These are phyloP conservation scores for Theonella swinhoei DNA, from an alignment of 37 sponge, comb jelly and placozoan species.

Conservation along the genomic window DNA sequence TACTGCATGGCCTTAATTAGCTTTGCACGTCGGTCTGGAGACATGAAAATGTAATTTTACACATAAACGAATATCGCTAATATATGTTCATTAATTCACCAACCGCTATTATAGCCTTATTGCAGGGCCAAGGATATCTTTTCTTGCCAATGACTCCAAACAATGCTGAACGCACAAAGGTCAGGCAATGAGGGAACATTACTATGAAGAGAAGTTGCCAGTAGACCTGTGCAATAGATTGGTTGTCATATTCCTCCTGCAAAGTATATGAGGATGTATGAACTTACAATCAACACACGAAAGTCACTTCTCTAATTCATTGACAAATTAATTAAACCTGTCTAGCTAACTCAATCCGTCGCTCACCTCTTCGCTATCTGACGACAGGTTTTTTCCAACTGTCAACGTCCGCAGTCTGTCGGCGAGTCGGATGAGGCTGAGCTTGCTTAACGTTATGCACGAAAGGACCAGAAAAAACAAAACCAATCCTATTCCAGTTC, in stretches of 20 bases:
- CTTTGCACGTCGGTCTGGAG: too few species aligned
- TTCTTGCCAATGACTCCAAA: conserved; percentile 60
- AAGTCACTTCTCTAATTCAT: too few species aligned
- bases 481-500: conserved; percentile 2
- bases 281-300: too few species aligned
- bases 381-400: background rate
- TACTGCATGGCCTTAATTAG: too few species aligned
- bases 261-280: too few species aligned
- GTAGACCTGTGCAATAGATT: conserved; percentile 17
- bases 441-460: conserved; percentile 57
- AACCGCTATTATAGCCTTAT: conserved; percentile 45
- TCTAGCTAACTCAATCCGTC: too few species aligned
- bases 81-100: too few species aligned
- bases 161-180: conserved; percentile 54
- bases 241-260: too few species aligned
- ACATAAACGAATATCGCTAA: too few species aligned
- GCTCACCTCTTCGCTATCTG: background rate
- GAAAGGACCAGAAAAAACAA: conserved; percentile 41
- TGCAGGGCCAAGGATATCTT: conserved; percentile 88
- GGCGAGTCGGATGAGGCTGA: conserved; percentile 61
- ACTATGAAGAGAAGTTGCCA: conserved; percentile 74
- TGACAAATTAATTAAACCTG: too few species aligned
- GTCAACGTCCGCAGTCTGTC: conserved; percentile 13
- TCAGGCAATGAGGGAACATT: conserved; percentile 69
- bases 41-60: too few species aligned